phyloP scores from a whole-genome alignment of 1,140 invertebrate genomes.

The Drosophila arawakana region DNA sequence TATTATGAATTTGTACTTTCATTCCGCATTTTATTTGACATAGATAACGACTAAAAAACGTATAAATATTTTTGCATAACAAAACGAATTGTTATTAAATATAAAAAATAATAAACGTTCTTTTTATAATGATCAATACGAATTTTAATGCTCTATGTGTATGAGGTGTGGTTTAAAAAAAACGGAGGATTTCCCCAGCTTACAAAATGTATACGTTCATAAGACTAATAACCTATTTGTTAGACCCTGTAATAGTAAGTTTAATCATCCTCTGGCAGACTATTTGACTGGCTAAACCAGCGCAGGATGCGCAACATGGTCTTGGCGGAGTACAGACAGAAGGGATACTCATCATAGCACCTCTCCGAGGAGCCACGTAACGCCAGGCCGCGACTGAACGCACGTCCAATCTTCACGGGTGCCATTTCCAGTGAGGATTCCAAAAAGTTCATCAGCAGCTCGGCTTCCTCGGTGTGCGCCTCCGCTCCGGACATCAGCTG shows the following conservation, averaged over 20 bases:
- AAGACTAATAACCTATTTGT: slow-evolving; percentile 18
- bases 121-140: slow-evolving; percentile 48
- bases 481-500: slow-evolving; percentile 80
- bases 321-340: slow-evolving; percentile 81
- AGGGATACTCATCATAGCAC: slow-evolving; percentile 80
- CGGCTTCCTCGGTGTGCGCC: slow-evolving; percentile 63
- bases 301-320: slow-evolving; percentile 77
- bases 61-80: slow-evolving; percentile 71
- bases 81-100: slow-evolving; percentile 57
- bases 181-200: neutral
- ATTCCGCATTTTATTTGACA: slow-evolving; percentile 52
- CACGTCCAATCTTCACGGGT: slow-evolving; percentile 68
- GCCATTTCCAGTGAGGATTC: slow-evolving; percentile 69
- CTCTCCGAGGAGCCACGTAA: slow-evolving; percentile 58
- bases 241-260: neutral
- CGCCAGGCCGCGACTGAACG: slow-evolving; percentile 74
- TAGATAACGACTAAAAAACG: slow-evolving; percentile 23
- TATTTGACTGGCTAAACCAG: slow-evolving; percentile 69
- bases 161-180: neutral
- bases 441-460: slow-evolving; percentile 72
- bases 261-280: slow-evolving; percentile 20
- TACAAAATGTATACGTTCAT: neutral
- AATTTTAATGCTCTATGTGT: slow-evolving; percentile 3
- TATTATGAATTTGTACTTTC: slow-evolving; percentile 33
- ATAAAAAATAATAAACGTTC: slow-evolving; percentile 59